phyloP scores from a whole-genome alignment of 2,113 vertebrate species.

The Orycteropus afer region DNA sequence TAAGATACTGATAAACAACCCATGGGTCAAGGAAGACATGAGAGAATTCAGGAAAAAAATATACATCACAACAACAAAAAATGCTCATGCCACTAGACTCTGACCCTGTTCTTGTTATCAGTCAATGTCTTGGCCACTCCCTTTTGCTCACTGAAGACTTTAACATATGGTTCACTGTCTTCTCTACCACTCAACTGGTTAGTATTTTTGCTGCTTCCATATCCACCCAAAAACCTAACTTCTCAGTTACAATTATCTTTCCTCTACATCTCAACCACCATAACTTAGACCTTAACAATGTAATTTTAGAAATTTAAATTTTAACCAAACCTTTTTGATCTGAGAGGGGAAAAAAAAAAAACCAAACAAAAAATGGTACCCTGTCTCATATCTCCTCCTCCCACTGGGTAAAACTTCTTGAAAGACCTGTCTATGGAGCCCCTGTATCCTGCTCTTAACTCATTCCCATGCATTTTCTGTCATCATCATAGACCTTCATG shows the following conservation, averaged over 20 bases:
- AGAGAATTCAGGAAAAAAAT: neutral
- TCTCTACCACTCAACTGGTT: neutral
- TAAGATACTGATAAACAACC: neutral
- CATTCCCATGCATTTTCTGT: neutral
- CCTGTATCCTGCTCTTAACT: neutral
- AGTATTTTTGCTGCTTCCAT: neutral
- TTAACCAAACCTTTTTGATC: neutral
- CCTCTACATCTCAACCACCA: neutral
- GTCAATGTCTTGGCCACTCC: neutral
- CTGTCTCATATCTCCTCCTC: neutral
- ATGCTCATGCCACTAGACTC: no score
- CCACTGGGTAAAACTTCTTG: neutral
- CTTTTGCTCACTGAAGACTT: neutral
- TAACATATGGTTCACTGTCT: neutral
- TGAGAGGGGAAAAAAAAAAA: neutral
- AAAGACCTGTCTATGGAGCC: neutral
- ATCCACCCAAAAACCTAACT: neutral
- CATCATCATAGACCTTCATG: neutral
- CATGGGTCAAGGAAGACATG: neutral
- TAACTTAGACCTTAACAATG: neutral
- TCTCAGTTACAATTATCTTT: neutral
- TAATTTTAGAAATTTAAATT: slow-evolving; percentile 34
- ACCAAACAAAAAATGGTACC: neutral
- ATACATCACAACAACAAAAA: neutral
- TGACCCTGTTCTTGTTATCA: neutral